Evolutionary conservation across 2,888 invertebrate genomes (phyloP), one percentile per base, ranked within the genome.

Genomic region (Lobophora halterata): DNA sequence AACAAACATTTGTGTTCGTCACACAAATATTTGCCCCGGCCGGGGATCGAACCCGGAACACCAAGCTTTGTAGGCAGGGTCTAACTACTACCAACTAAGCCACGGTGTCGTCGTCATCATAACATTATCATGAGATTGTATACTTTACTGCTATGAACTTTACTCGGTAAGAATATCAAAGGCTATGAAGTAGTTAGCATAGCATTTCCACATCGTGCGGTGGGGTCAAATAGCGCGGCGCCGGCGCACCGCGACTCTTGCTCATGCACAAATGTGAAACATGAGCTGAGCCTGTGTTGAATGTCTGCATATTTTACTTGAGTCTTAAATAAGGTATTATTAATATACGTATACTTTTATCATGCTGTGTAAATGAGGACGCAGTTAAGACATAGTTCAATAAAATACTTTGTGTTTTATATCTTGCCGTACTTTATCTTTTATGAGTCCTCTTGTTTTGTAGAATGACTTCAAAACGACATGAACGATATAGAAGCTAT

Each of bases 151-250:
- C 36, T 48, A 12, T 47, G 44, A 31, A 47, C 50, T 46, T 48
- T 47, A 45, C 23, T 12, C 20, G 18, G 25, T 32, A 21, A 27
- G 35, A 35, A 35, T 43, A 35, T 17, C 21, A 28, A 33, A 25
- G 26, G 37, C 37, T 28, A 31, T 30, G 18, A 23, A 38, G 21
- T 29, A 28, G 31, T 42, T 39, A 41, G 46, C 43, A 46, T 46
- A 52, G 45, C 38, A 46, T 51, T 52, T 29, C 30, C 27, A 44
- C 48, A 40, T 36, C 42, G 49, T 37, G 40, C 39, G 40, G 32
- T 39, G 43, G 42, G 43, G 49, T 52, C 55, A 43, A 46, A 40
- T 51, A 51, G 46, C 47, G 39, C 47, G 50, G 46, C 56, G 52
- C 52, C 54, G 52, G 47, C 54, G 49, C 52, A 39, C 30, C 8